Conservation (phyloP, 1,140 invertebrate genomes). For the Aphis craccivora region DNA sequence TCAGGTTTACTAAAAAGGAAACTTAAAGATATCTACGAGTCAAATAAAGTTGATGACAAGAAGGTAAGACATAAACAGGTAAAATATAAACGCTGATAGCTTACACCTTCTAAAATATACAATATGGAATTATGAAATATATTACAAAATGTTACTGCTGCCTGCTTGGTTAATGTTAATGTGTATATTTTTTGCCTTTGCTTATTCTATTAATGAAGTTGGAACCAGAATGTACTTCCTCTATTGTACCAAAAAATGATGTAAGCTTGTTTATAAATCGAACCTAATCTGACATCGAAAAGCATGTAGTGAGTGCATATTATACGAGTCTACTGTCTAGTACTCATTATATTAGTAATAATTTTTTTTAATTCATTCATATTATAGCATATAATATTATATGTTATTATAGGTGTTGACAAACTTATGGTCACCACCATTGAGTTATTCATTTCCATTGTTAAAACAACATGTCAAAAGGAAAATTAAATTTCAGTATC, state of each 20-base stretch:
- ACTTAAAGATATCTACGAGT: background rate
- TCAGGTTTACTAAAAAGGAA: background rate
- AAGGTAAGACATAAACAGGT: too few species aligned
- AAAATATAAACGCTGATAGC: background rate
- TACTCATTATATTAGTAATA: too few species aligned
- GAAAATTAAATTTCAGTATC: background rate
- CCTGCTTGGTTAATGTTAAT: too few species aligned
- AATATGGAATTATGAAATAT: background rate
- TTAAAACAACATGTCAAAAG: background rate
- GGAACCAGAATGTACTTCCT: too few species aligned
- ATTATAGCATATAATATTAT: background rate
- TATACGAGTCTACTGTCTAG: too few species aligned
- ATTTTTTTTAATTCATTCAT: background rate
- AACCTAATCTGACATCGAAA: background rate
- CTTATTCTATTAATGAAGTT: too few species aligned
- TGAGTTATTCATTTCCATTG: background rate
- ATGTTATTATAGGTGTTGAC: background rate
- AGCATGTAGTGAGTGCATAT: background rate
- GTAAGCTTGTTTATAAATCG: background rate
- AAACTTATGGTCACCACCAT: background rate
- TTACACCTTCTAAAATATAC: background rate
- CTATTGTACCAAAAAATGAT: too few species aligned
- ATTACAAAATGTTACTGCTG: background rate
- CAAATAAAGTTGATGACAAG: too few species aligned
- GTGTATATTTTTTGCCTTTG: background rate